A percentile compares a stretch with the other conserved stretches of the same genome.
These are phyloP conservation scores for Crax fasciolata DNA, from an alignment of 2,797 vertebrate species.

Conservation along the genomic window DNA sequence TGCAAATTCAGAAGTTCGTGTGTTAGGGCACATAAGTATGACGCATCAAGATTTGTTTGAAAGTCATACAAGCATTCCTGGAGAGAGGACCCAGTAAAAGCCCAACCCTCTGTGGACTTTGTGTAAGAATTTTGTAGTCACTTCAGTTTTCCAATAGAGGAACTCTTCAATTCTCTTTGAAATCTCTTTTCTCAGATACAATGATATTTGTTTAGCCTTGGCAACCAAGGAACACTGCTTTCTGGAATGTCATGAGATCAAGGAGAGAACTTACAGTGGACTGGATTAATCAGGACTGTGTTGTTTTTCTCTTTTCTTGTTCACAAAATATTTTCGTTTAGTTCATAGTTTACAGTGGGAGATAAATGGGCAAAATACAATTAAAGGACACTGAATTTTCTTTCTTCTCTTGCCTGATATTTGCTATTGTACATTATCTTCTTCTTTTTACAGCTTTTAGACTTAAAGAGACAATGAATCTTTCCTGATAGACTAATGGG, in stretches of 20 bases:
- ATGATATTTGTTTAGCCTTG: conserved; percentile 52
- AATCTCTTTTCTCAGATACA: neutral
- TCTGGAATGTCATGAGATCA: conserved; percentile 65
- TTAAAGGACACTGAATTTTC: conserved; percentile 2
- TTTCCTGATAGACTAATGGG: neutral
- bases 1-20: neutral
- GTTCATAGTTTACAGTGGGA: conserved; percentile 49
- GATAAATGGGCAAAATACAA: conserved; percentile 49
- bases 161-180: neutral
- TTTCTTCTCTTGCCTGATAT: neutral
- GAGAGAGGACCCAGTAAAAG: neutral
- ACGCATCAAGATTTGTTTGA: neutral
- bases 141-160: neutral
- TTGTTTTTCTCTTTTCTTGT: conserved; percentile 59
- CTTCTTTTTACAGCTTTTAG: neutral
- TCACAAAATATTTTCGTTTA: conserved; percentile 61
- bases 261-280: conserved; percentile 28
- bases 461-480: neutral
- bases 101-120: neutral
- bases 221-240: conserved; percentile 27
- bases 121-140: neutral
- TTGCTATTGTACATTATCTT: neutral
- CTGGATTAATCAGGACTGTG: conserved; percentile 37
- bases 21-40: neutral
- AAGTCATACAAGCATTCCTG: neutral